Conservation (phyloP, 1,140 invertebrate genomes). For the Schlechtendalia chinensis region DNA sequence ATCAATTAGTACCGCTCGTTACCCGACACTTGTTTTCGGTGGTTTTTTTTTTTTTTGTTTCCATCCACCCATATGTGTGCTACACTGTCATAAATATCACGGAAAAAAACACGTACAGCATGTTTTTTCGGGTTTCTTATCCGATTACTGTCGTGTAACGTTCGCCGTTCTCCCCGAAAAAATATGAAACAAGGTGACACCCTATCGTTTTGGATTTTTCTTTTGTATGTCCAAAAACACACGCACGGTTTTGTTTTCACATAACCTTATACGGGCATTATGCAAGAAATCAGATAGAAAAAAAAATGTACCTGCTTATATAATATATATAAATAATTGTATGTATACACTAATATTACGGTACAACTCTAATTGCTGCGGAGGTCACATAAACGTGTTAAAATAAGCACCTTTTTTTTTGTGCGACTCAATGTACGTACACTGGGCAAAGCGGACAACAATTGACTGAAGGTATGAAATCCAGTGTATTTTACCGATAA, state of each 20-base stretch:
- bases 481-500: neutral
- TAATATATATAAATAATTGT: neutral
- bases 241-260: neutral
- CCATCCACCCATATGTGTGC: neutral
- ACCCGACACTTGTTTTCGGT: conserved; percentile 41
- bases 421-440: neutral
- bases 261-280: conserved; percentile 44
- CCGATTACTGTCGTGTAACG: conserved; percentile 7
- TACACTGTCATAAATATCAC: neutral
- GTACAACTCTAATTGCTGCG: conserved; percentile 5
- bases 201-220: neutral
- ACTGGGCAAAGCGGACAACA: neutral
- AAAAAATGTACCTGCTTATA: no score
- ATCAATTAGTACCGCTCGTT: conserved; percentile 48
- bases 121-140: conserved; percentile 36
- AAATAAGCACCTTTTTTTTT: conserved; percentile 9
- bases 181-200: conserved; percentile 18
- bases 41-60: conserved; percentile 7
- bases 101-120: conserved; percentile 3
- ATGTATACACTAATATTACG: neutral
- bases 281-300: neutral
- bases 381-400: conserved; percentile 31
- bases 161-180: neutral
- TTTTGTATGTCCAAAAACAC: neutral
- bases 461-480: neutral